Conservation (phyloP, 2,113 vertebrate species). For the Leptobrachium leishanense region DNA sequence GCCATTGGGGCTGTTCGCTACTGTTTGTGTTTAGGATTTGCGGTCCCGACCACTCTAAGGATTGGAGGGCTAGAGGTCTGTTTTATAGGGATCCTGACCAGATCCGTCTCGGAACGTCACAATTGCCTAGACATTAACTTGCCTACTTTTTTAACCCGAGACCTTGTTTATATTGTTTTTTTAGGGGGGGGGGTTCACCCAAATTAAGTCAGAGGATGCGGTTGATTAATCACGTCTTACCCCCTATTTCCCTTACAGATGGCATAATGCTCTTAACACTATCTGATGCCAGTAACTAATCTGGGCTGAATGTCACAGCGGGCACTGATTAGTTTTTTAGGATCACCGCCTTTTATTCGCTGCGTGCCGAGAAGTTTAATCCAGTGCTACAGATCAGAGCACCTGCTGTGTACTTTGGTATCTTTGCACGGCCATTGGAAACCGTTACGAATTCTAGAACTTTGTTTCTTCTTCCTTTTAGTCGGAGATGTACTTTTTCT, state of each 20-base stretch:
- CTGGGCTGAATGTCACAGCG: constrained; percentile 74
- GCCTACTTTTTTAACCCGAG: too few species aligned
- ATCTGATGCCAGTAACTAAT: constrained; percentile 63
- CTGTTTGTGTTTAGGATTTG: too few species aligned
- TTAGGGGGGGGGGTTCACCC: background rate
- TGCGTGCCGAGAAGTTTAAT: constrained; percentile 74
- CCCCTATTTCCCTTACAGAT: constrained; percentile 65
- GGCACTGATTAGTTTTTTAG: constrained; percentile 80
- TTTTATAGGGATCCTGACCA: too few species aligned
- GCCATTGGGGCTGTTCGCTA: too few species aligned
- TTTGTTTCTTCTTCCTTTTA: background rate
- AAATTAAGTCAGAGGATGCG: constrained; percentile 33
- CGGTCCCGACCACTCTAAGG: too few species aligned
- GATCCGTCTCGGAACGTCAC: too few species aligned
- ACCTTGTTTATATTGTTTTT: too few species aligned
- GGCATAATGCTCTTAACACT: constrained; percentile 74
- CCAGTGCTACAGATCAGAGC: constrained; percentile 66
- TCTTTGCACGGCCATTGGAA: constrained; percentile 61
- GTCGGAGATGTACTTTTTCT: background rate
- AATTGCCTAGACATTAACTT: too few species aligned
- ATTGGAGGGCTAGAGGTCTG: too few species aligned
- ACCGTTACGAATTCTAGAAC: constrained; percentile 37
- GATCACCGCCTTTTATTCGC: constrained; percentile 71
- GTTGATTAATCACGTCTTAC: constrained; percentile 46
- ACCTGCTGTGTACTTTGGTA: constrained; percentile 66